Conservation (phyloP, 2,888 invertebrate species). For the Mesochorus sp. region DNA sequence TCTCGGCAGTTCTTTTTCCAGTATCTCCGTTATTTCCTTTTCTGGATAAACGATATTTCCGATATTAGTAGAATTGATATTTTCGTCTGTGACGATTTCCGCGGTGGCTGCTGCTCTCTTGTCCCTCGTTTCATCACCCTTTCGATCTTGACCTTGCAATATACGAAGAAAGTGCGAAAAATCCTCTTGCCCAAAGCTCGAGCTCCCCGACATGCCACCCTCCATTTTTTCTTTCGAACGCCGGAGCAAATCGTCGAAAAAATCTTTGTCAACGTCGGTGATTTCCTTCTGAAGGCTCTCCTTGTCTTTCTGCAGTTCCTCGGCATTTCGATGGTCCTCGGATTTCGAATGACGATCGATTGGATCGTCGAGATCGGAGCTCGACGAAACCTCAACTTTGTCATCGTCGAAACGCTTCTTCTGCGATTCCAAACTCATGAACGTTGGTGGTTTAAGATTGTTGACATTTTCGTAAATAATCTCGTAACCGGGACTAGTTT, state of each 20-base stretch:
- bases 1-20: conserved; percentile 72
- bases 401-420: conserved; percentile 77
- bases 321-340: conserved; percentile 70
- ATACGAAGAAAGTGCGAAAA: conserved; percentile 78
- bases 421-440: conserved; percentile 71
- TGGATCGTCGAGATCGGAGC: conserved; percentile 78
- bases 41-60: conserved; percentile 75
- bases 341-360: conserved; percentile 77
- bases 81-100: background rate
- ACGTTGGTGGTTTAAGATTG: conserved; percentile 67
- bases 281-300: conserved; percentile 78
- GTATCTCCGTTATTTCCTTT: conserved; percentile 78
- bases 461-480: conserved; percentile 71
- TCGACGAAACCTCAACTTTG: conserved; percentile 77
- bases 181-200: conserved; percentile 79
- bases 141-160: conserved; percentile 74
- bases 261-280: conserved; percentile 79
- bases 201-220: conserved; percentile 77
- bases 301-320: conserved; percentile 70
- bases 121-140: conserved; percentile 59
- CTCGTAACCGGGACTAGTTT: conserved; percentile 70
- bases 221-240: conserved; percentile 74
- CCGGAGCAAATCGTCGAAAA: conserved; percentile 76
- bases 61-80: background rate
- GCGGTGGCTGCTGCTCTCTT: conserved; percentile 34